phyloP scores from a whole-genome alignment of 2,113 vertebrate species.

The Megaceryle torquata region DNA sequence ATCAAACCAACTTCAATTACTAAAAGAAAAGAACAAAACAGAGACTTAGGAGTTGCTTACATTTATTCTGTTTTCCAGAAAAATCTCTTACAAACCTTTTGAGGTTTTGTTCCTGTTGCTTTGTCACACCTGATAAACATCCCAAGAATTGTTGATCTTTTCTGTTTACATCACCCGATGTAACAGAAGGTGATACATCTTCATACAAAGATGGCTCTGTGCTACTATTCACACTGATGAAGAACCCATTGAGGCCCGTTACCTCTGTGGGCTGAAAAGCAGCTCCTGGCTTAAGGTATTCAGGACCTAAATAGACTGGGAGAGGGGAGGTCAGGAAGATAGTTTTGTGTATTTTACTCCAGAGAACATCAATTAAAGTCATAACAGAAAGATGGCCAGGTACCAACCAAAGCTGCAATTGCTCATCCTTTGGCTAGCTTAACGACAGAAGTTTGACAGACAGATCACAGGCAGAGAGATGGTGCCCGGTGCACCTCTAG shows the following conservation, averaged over 20 bases:
- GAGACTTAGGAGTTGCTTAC: not conserved
- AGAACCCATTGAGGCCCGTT: not conserved
- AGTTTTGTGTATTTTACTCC: not conserved
- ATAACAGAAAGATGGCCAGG: not conserved
- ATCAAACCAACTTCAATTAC: not conserved
- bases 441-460: not conserved
- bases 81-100: not conserved
- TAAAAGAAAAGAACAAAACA: not conserved
- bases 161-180: not conserved
- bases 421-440: not conserved
- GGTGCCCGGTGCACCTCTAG: not conserved
- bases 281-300: not conserved
- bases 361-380: not conserved
- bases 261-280: not conserved
- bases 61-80: not conserved
- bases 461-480: rapidly evolving
- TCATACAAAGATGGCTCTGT: not conserved
- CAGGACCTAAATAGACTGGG: not conserved
- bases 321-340: not conserved
- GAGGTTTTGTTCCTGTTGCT: not conserved
- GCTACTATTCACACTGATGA: not conserved
- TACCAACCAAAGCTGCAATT: not conserved
- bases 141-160: not conserved
- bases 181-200: not conserved
- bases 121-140: not conserved